These are phyloP conservation scores for Marcusenius ussheri DNA, from an alignment of 2,113 vertebrate genomes.

Conservation along the genomic window DNA sequence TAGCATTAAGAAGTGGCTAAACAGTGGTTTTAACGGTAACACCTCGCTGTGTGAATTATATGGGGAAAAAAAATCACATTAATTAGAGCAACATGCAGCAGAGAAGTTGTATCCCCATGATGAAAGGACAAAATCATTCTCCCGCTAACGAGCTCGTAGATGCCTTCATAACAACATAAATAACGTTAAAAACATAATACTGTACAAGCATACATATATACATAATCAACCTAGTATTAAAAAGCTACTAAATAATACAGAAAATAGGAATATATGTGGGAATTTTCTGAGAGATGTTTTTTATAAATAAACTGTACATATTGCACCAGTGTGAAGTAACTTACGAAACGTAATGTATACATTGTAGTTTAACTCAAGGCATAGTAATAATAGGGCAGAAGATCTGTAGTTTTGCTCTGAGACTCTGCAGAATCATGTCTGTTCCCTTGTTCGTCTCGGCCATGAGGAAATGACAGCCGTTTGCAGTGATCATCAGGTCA, in stretches of 20 bases:
- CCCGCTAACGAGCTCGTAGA: not conserved
- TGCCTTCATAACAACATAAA: not conserved
- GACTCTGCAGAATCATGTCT: not conserved
- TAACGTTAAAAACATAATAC: not conserved
- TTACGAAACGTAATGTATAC: not conserved
- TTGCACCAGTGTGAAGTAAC: not conserved
- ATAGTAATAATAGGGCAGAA: not conserved
- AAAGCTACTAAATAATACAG: not conserved
- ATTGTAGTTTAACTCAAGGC: not conserved
- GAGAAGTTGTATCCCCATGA: not conserved
- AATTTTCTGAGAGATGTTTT: not conserved
- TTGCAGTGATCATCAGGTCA: not conserved
- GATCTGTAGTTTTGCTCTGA: not conserved
- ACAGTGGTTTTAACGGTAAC: not conserved
- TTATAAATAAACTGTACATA: not conserved
- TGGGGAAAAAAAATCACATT: not conserved
- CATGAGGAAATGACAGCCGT: not conserved
- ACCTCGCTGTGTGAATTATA: not conserved
- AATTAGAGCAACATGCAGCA: not conserved
- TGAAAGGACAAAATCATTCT: not conserved
- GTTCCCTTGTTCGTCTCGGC: not conserved
- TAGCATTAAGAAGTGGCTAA: not conserved
- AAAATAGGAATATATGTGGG: not conserved
- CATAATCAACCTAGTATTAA: not conserved
- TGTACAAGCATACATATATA: not conserved